Conservation (phyloP, 2,113 vertebrate species). For the Hydrochoerus hydrochaeris region DNA sequence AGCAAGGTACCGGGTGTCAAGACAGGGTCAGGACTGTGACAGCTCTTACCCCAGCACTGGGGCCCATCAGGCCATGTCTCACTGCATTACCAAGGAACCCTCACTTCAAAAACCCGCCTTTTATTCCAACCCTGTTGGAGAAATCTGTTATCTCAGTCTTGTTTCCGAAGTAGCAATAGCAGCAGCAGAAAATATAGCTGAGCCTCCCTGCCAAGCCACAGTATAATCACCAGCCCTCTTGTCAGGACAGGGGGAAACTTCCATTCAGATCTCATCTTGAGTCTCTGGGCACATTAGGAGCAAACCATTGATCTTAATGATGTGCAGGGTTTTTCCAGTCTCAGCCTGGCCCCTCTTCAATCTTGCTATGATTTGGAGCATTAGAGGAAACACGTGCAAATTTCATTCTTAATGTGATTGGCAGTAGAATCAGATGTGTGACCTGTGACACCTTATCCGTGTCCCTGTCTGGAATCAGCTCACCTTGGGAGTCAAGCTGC, state of each 20-base stretch:
- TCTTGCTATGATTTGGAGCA: constrained; percentile 68
- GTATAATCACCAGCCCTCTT: not conserved
- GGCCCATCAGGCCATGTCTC: constrained; percentile 57
- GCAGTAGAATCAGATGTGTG: constrained; percentile 54
- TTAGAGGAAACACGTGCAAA: constrained; percentile 61
- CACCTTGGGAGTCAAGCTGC: not conserved
- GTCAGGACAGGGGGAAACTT: constrained; percentile 36
- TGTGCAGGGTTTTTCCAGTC: constrained; percentile 35
- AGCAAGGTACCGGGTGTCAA: accelerated
- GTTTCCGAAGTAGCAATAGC: constrained; percentile 77
- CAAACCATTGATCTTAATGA: constrained; percentile 80
- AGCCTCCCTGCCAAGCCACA: constrained; percentile 76
- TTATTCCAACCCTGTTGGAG: constrained; percentile 79
- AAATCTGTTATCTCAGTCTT: constrained; percentile 80
- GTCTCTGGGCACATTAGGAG: constrained; percentile 79
- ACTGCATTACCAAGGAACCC: constrained; percentile 46
- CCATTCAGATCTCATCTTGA: constrained; percentile 78
- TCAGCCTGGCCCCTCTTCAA: constrained; percentile 63
- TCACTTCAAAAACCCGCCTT: constrained; percentile 66
- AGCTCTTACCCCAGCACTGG: constrained; percentile 1
- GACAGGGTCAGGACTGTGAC: not conserved
- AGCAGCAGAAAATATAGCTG: constrained; percentile 79
- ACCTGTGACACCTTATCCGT: accelerated
- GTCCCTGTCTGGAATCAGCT: not conserved
- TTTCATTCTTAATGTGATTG: constrained; percentile 74